These are phyloP conservation scores for Calycopis cecrops DNA, from an alignment of 1,140 invertebrate genomes.

Conservation along the genomic window DNA sequence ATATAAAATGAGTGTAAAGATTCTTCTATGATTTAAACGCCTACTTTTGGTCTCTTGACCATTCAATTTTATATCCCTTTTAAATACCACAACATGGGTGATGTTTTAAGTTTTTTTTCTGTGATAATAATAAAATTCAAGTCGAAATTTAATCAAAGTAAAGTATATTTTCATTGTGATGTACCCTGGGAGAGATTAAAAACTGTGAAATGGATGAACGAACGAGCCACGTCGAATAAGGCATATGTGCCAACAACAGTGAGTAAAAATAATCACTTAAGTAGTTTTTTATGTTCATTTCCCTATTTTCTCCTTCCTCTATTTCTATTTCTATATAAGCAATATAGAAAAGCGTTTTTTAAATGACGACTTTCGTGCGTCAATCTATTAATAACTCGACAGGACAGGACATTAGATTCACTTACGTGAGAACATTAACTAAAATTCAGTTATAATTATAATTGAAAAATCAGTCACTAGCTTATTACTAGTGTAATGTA, in stretches of 20 bases:
- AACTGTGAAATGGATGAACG: constrained; percentile 75
- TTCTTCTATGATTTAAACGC: constrained; percentile 38
- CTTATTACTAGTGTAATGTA: too few species aligned
- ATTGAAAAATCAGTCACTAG: too few species aligned
- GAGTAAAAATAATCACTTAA: constrained; percentile 27
- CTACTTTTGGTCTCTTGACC: constrained; percentile 57
- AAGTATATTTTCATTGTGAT: constrained; percentile 62
- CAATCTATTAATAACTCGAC: too few species aligned
- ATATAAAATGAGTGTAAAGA: constrained; percentile 41
- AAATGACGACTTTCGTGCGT: too few species aligned
- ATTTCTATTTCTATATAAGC: too few species aligned
- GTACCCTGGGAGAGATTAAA: constrained; percentile 62
- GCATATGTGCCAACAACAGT: constrained; percentile 77
- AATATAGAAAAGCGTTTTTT: too few species aligned
- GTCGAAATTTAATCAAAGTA: constrained; percentile 67
- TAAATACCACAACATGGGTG: constrained; percentile 51
- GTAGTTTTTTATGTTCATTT: too few species aligned
- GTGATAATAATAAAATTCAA: constrained; percentile 72
- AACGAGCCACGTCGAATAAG: constrained; percentile 71
- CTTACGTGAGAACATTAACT: too few species aligned
- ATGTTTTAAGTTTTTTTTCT: constrained; percentile 69
- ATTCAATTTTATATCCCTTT: constrained; percentile 44
- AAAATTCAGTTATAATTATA: too few species aligned
- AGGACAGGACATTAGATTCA: too few species aligned
- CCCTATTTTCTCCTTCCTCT: too few species aligned